phyloP scores from a whole-genome alignment of 2,113 vertebrate genomes.

The Patagioenas fasciata region DNA sequence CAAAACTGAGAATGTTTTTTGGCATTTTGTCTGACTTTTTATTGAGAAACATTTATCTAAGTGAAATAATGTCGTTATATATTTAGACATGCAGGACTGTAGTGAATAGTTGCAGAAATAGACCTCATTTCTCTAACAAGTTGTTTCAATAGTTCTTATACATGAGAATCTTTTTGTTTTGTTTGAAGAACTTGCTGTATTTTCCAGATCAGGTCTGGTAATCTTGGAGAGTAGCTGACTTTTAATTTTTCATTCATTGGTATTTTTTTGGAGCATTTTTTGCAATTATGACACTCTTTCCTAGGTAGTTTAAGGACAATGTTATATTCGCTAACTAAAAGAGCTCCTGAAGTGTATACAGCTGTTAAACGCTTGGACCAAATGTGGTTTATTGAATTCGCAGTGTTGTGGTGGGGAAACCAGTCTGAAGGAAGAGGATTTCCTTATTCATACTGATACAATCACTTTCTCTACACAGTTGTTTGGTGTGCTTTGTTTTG shows the following conservation, averaged over 20 bases:
- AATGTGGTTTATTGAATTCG: not conserved
- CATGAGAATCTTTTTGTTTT: not conserved
- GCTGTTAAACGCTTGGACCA: not conserved
- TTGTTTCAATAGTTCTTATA: not conserved
- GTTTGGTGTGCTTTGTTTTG: not conserved
- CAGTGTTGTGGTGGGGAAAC: not conserved
- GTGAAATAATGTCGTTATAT: not conserved
- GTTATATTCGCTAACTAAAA: not conserved
- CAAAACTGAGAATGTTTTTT: not conserved
- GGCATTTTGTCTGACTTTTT: not conserved
- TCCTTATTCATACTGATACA: not conserved
- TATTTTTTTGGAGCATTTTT: not conserved
- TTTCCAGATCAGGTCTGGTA: not conserved
- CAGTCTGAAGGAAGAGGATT: slow-evolving; percentile 2
- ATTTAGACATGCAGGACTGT: not conserved
- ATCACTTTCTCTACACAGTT: not conserved
- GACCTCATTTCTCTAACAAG: not conserved
- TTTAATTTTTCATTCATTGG: not conserved
- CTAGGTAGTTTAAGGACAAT: not conserved
- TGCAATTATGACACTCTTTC: not conserved
- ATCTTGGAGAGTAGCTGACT: not conserved
- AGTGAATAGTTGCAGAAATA: not conserved
- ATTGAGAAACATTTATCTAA: not conserved
- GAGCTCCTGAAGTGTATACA: not conserved
- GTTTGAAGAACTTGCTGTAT: not conserved